Conservation (phyloP, 2,113 vertebrate genomes). For the Illadopsis cleaveri region DNA sequence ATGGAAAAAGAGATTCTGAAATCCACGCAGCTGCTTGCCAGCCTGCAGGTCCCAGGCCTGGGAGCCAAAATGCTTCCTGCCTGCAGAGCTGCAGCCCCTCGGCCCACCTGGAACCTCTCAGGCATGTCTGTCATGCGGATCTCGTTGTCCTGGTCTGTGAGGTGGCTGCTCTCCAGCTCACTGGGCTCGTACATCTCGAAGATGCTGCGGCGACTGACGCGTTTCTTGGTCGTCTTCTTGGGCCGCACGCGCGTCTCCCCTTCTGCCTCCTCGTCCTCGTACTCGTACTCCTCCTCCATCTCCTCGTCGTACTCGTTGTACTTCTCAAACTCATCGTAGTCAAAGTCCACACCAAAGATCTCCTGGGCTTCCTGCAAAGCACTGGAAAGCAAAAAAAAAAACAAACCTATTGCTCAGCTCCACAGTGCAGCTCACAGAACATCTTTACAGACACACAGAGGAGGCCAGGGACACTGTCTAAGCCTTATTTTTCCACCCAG, state of each 20-base stretch:
- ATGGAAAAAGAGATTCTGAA: neutral
- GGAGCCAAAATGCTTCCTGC: neutral
- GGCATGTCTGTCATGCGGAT: slow-evolving; percentile 97
- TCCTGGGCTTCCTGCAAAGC: slow-evolving; percentile 98
- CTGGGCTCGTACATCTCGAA: slow-evolving; percentile 98
- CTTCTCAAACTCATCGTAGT: slow-evolving; percentile 95
- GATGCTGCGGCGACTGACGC: slow-evolving; percentile 93
- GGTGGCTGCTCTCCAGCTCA: slow-evolving; percentile 96
- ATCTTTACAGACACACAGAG: neutral
- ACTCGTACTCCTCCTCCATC: slow-evolving; percentile 90
- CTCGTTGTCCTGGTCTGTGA: slow-evolving; percentile 98
- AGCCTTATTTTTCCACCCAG: neutral
- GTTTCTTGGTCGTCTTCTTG: slow-evolving; percentile 93
- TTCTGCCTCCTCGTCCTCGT: slow-evolving; percentile 93
- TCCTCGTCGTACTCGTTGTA: slow-evolving; percentile 86
- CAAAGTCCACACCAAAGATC: slow-evolving; percentile 97
- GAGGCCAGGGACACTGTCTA: neutral
- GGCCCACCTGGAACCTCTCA: slow-evolving; percentile 93
- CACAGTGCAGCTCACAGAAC: neutral
- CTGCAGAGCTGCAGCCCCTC: neutral
- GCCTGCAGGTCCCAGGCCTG: neutral
- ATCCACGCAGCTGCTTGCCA: neutral
- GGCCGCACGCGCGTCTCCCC: slow-evolving; percentile 92
- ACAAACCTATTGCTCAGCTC: neutral
- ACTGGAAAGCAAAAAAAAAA: slow-evolving; percentile 66